Evolutionary conservation across 2,797 vertebrate species (phyloP).

Genomic region (Graptemys geographica): DNA sequence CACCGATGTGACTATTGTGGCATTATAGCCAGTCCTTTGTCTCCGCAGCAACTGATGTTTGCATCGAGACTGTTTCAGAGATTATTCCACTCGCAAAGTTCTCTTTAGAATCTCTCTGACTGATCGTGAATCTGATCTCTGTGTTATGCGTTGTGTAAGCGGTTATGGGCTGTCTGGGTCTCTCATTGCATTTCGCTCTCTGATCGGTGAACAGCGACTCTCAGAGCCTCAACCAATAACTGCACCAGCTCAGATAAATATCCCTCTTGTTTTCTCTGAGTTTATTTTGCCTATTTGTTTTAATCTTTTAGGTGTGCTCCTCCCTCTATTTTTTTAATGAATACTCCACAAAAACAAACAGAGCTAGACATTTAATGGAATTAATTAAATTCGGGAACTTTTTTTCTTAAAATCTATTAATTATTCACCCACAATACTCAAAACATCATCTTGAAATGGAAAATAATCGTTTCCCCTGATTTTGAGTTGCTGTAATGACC

Average conservation of each 20-base stretch:
- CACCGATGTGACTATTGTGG: not conserved
- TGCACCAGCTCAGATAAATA: slow-evolving; percentile 19
- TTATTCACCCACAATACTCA: not conserved
- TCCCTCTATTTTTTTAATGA: not conserved
- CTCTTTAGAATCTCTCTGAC: not conserved
- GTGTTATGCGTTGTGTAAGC: not conserved
- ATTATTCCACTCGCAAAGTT: not conserved
- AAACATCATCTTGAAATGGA: not conserved
- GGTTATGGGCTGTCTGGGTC: not conserved
- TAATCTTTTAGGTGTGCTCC: not conserved
- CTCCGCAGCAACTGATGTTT: not conserved
- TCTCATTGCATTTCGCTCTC: not conserved
- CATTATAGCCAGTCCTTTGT: not conserved
- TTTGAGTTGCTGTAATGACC: no score
- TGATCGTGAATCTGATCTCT: not conserved
- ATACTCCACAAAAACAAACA: not conserved
- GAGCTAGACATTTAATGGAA: not conserved
- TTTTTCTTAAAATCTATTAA: not conserved
- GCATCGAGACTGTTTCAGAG: not conserved
- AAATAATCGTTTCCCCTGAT: no score
- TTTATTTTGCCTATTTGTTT: not conserved
- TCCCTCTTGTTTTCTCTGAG: not conserved
- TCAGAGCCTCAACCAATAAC: slow-evolving; percentile 57
- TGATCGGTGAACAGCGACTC: slow-evolving; percentile 63
- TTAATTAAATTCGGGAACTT: not conserved